Conservation (phyloP, 2,888 invertebrate genomes). For the Hyles lineata region DNA sequence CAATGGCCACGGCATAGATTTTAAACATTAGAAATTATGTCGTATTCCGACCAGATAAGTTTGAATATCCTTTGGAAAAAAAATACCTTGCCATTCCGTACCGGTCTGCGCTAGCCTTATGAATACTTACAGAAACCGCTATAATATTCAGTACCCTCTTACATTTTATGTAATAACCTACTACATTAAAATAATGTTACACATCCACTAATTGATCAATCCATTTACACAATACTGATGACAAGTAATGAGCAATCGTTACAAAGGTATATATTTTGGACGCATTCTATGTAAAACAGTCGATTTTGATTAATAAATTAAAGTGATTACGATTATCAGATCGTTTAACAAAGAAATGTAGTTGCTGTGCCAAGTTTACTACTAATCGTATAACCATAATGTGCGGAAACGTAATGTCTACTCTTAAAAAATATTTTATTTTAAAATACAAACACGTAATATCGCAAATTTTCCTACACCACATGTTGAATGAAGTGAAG, state of each 20-base stretch:
- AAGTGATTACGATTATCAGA: constrained; percentile 23
- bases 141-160: constrained; percentile 81
- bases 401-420: background rate
- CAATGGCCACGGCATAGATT: too few relatives aligned
- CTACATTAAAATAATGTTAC: constrained; percentile 56
- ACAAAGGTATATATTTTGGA: constrained; percentile 21
- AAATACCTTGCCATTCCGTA: too few relatives aligned
- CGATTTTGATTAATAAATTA: constrained; percentile 16
- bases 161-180: constrained; percentile 42
- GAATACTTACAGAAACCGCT: constrained; percentile 58
- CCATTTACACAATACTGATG: constrained; percentile 72
- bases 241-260: constrained; percentile 66
- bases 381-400: background rate
- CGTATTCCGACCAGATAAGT: too few relatives aligned
- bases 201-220: constrained; percentile 67
- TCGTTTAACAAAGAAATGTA: background rate
- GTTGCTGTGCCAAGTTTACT: background rate
- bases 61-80: too few relatives aligned
- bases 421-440: background rate
- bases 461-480: background rate
- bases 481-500: constrained; percentile 10
- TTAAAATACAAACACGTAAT: constrained; percentile 5
- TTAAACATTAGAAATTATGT: too few relatives aligned
- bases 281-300: constrained; percentile 21
- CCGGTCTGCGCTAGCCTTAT: constrained; percentile 31